phyloP scores from a whole-genome alignment of 2,797 vertebrate species.

The Phalanger gymnotis region DNA sequence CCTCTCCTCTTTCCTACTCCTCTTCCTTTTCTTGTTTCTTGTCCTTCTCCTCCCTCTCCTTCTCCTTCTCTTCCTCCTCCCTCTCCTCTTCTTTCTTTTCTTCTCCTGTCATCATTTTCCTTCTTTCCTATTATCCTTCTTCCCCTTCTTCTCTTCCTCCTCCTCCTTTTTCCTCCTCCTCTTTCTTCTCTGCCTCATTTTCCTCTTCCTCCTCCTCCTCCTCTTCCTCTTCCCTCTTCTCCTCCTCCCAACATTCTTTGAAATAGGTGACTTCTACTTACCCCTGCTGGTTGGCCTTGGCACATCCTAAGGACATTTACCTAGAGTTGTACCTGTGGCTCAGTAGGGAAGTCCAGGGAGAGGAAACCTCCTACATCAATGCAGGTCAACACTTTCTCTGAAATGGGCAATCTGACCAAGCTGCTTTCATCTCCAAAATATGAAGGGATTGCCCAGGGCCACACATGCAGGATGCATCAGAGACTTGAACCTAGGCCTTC shows the following conservation, averaged over 20 bases:
- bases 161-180: too few species aligned
- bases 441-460: background rate
- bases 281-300: background rate
- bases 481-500: background rate
- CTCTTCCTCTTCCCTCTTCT: background rate
- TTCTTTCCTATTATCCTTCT: too few species aligned
- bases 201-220: too few species aligned
- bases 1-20: too few species aligned
- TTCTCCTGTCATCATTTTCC: too few species aligned
- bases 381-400: background rate
- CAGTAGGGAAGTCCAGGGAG: background rate
- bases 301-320: background rate
- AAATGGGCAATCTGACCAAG: background rate
- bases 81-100: too few species aligned
- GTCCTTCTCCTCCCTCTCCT: accelerated
- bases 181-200: too few species aligned
- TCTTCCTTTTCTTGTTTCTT: too few species aligned
- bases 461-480: background rate
- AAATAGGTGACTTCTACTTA: background rate
- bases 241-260: background rate
- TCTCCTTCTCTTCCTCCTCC: too few species aligned
- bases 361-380: background rate
- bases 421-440: background rate
- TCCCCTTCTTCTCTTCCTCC: too few species aligned
- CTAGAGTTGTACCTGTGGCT: background rate